A percentile compares a stretch with the other conserved stretches of the same genome.
These are phyloP conservation scores for Oligia strigilis DNA, from an alignment of 2,888 invertebrate species.

Conservation along the genomic window DNA sequence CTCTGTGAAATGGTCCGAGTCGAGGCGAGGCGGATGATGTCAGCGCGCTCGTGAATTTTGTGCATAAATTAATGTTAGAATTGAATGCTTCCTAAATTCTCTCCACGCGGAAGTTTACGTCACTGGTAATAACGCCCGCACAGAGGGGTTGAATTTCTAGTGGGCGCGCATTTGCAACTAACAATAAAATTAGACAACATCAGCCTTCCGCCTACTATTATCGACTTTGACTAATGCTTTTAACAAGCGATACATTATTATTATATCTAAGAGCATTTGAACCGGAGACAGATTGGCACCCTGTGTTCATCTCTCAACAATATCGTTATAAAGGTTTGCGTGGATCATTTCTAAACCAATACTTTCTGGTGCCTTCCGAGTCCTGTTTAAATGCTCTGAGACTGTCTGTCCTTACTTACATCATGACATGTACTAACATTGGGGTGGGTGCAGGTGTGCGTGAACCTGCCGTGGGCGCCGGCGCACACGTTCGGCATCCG, in stretches of 20 bases:
- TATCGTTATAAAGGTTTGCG: background rate
- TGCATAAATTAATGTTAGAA: slow-evolving; percentile 52
- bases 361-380: background rate
- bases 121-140: slow-evolving; percentile 46
- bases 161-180: slow-evolving; percentile 58
- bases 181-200: slow-evolving; percentile 50
- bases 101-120: slow-evolving; percentile 63
- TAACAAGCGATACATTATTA: slow-evolving; percentile 16
- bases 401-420: slow-evolving; percentile 24
- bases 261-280: slow-evolving; percentile 26
- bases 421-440: slow-evolving; percentile 68
- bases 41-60: slow-evolving; percentile 44
- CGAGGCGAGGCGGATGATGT: slow-evolving; percentile 58
- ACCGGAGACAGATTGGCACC: slow-evolving; percentile 11
- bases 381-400: slow-evolving; percentile 38
- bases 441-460: slow-evolving; percentile 86
- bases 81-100: slow-evolving; percentile 55
- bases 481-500: slow-evolving; percentile 95
- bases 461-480: slow-evolving; percentile 91
- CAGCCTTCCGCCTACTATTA: slow-evolving; percentile 47
- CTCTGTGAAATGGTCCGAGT: slow-evolving; percentile 48
- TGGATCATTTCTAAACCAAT: background rate
- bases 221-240: slow-evolving; percentile 41
- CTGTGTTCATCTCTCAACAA: background rate
- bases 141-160: slow-evolving; percentile 54